Conservation (phyloP, 2,113 vertebrate species). For the Vireo altiloquus region DNA sequence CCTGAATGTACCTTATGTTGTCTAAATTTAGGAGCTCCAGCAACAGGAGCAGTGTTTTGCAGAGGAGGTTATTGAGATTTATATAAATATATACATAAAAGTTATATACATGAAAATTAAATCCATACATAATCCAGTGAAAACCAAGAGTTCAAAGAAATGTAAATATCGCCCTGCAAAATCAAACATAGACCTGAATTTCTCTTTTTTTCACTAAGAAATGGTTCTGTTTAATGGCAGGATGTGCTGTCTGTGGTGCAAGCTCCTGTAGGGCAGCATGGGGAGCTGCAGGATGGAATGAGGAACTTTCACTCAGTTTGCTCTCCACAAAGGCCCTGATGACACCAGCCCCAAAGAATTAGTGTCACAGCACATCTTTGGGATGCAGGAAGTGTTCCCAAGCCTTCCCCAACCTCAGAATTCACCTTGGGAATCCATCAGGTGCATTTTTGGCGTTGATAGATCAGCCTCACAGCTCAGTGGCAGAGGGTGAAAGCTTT, state of each 20-base stretch:
- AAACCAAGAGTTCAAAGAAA: background rate
- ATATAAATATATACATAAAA: background rate
- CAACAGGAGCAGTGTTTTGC: background rate
- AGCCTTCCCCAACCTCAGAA: background rate
- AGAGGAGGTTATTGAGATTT: background rate
- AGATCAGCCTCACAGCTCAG: background rate
- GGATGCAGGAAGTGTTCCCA: background rate
- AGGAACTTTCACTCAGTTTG: background rate
- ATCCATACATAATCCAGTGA: background rate
- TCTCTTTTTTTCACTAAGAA: background rate
- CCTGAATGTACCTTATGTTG: background rate
- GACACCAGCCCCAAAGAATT: background rate
- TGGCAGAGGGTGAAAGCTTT: background rate
- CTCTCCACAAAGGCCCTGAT: background rate
- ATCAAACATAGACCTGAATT: background rate
- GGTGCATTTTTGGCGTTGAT: background rate
- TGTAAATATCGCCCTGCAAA: background rate
- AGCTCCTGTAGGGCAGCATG: background rate
- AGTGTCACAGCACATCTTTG: background rate
- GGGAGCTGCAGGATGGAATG: background rate
- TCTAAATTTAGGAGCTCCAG: slow-evolving; percentile 37
- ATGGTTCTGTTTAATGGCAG: background rate
- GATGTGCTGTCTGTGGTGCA: background rate
- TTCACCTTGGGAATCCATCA: background rate
- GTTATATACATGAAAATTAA: background rate